phyloP scores from a whole-genome alignment of 1,140 invertebrate species.

The Lamellibrachia luymesi region DNA sequence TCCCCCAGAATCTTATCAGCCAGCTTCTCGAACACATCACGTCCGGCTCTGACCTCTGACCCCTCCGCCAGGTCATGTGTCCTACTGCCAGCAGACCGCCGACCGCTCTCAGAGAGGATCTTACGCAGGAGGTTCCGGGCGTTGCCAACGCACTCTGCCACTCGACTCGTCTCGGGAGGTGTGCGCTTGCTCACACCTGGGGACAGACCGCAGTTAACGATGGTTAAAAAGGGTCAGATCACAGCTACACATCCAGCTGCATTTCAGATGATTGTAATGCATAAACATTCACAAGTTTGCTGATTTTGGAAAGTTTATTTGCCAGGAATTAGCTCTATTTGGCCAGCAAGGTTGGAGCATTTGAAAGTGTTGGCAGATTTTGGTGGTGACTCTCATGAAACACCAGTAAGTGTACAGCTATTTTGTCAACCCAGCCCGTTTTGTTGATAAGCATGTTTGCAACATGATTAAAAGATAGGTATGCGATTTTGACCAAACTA shows the following conservation, averaged over 20 bases:
- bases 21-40: constrained; percentile 27
- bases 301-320: too few species aligned
- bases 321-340: too few species aligned
- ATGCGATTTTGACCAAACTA: too few species aligned
- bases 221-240: background rate
- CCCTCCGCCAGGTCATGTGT: background rate
- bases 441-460: too few species aligned
- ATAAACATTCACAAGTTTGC: too few species aligned
- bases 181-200: constrained; percentile 27
- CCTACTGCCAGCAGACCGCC: constrained; percentile 26
- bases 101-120: constrained; percentile 72
- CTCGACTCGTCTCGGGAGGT: constrained; percentile 47
- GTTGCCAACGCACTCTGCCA: constrained; percentile 85
- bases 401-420: too few species aligned
- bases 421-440: too few species aligned
- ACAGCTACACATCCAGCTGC: background rate
- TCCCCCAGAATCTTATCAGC: constrained; percentile 73
- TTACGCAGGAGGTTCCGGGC: constrained; percentile 76
- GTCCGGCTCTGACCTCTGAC: background rate
- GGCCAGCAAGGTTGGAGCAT: too few species aligned
- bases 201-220: background rate
- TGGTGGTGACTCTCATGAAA: too few species aligned
- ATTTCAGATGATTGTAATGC: background rate
- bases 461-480: too few species aligned
- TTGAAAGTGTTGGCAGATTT: too few species aligned